Evolutionary conservation across 2,888 invertebrate species (phyloP).

Genomic region (Synergus umbraculus): DNA sequence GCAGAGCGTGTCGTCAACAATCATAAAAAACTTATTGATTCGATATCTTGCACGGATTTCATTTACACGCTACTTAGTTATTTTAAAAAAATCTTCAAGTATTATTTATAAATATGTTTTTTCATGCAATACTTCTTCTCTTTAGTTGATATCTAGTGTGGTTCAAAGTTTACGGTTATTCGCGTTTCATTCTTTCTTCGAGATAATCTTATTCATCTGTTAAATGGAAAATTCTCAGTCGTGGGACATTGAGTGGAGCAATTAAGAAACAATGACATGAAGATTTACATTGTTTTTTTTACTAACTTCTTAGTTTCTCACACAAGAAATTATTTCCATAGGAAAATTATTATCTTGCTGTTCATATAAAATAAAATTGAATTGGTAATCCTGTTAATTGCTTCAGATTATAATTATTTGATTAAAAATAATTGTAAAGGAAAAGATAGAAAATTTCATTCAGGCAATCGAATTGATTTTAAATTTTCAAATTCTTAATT

Average conservation of each 20-base stretch:
- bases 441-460: too few relatives aligned
- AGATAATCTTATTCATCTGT: background rate
- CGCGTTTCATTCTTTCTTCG: background rate
- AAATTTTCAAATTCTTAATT: too few relatives aligned
- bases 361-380: background rate
- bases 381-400: background rate
- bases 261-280: background rate
- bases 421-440: background rate
- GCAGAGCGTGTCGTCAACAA: background rate
- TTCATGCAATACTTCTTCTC: too few relatives aligned
- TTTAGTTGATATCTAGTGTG: background rate
- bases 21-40: background rate
- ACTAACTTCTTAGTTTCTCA: background rate
- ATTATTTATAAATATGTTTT: background rate
- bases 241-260: background rate
- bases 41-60: background rate
- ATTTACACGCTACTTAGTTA: background rate
- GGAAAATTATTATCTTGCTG: background rate
- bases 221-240: background rate
- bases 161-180: background rate
- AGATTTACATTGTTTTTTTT: background rate
- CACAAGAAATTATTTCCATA: conserved; percentile 1
- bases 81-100: background rate
- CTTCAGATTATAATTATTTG: background rate
- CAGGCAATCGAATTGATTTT: background rate